These are phyloP conservation scores for Phaonia tiefii DNA, from an alignment of 2,888 invertebrate species.

Conservation along the genomic window DNA sequence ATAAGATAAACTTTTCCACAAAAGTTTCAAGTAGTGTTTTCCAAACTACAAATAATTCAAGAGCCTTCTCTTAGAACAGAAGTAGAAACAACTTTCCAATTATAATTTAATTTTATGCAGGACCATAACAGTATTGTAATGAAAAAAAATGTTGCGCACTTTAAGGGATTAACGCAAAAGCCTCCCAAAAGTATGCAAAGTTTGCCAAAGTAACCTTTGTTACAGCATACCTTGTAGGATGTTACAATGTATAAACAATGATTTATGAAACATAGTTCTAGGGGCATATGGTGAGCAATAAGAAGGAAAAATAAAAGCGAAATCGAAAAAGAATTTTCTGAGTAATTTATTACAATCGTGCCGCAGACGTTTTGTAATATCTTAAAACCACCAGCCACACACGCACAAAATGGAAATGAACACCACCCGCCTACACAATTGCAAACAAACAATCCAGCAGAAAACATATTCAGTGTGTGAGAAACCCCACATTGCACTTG, in stretches of 20 bases:
- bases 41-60: no score
- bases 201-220: slow-evolving; percentile 15
- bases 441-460: not conserved
- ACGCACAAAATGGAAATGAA: slow-evolving; percentile 1
- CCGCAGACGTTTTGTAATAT: slow-evolving; percentile 11
- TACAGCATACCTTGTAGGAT: slow-evolving; percentile 30
- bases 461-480: slow-evolving; percentile 1
- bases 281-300: slow-evolving; percentile 9
- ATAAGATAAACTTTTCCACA: no score
- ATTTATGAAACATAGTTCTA: slow-evolving; percentile 17
- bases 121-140: no score
- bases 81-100: no score
- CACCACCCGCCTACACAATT: not conserved
- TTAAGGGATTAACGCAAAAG: no score
- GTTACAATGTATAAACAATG: slow-evolving; percentile 21
- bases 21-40: no score
- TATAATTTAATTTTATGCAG: no score
- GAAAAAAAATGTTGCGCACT: no score
- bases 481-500: slow-evolving; percentile 21
- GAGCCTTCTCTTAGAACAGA: no score
- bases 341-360: slow-evolving; percentile 26
- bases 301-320: not conserved
- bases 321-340: not conserved
- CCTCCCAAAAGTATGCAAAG: no score
- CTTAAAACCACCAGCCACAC: slow-evolving; percentile 6